Base-by-base conservation (phyloP, 1,140 invertebrate genomes). In the Drosophila serrata region DNA sequence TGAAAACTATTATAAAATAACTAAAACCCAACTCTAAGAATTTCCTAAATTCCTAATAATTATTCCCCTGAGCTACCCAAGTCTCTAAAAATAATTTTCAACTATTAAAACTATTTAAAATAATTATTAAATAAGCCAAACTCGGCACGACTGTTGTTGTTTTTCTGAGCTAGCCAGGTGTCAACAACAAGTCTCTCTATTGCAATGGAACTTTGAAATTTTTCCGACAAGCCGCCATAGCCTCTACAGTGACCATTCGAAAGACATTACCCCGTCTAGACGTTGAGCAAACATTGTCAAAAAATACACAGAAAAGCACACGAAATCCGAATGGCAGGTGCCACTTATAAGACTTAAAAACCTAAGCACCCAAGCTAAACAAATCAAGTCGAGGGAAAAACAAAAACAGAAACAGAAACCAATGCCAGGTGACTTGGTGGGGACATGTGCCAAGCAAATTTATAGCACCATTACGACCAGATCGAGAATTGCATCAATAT, bases 401-500 rank as follows among this genome's bases (percentile, higher is more conserved):
- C n/a, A 45, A 48, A 58, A 61, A 70, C 58, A 58, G 33, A 57
- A 60, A 69, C 64, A 53, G 31, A 67, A 59, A 65, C 62, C 78
- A 69, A 55, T 67, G 63, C 62, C 73, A 72, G 61, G 56, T 33
- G 61, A 63, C 37, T 40, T 35, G 46, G 68, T 51, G 58, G 59
- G 42, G 82, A 85, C 82, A 86, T 85, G 82, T 86, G 84, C 76
- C 72, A 29, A 64, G 73, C 70, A 90, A 90, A 90, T 90, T 90
- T 90, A 90, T 90, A 86, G 81, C 86, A 75, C 81, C 81, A 90
- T 90, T 90, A 85, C 62, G 64, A 59, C 67, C 46, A 53, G 75
- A 75, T 78, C 74, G 58, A 85, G 85, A 90, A 90, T 79, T 85
- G 85, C 86, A 85, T 81, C 85, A 90, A 90, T 90, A 90, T 90